Base-by-base conservation (phyloP, 2,797 vertebrate species). In the Hafferia zeledoni region DNA sequence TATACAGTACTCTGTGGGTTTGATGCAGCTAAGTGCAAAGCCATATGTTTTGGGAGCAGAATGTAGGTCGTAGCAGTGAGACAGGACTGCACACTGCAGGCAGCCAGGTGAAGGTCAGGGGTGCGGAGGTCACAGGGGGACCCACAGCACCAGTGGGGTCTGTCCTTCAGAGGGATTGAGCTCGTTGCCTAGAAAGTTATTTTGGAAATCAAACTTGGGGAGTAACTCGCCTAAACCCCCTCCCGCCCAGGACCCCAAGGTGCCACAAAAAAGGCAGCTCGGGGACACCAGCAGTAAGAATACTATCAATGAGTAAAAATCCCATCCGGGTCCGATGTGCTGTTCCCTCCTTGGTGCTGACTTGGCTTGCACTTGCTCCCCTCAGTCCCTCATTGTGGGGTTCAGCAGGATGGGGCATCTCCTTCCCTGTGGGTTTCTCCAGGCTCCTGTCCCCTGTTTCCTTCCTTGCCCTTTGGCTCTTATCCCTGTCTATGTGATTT, bases 1-100 rank as follows among this genome's bases (percentile, higher is more conserved):
- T 85, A 37, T 75, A 37, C 82, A 87, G 94, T 52, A 10, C 87
- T 92, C 89, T 12, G 72, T 83, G 92, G 84, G 64, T 92, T 95
- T 85, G 80, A 30, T 61, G 69, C 84, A 78, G 82, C 83, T 87
- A 37, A 83, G 84, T 85, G 92, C 71, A 22, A 37, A 2, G 41
- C 84, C 1, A 4, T n/a, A 10, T 13, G 78, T 72, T 59, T 89
- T 84, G 79, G 82, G 91, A 93, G 61, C 57, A 70, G 75, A 92
- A 95, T 93, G 78, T 89, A 89, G 95, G 96, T 92, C 46, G 0
- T 35, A 46, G 71, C 55, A 23, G 35, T 10, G 81, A 90, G 63
- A n/a, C 0, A 0, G 60, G 81, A 43, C 68, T 70, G 20, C 55
- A 6, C 78, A 39, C 68, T 70, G 20, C 55, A 6, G 17, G 81